Base-by-base conservation (phyloP, 2,888 invertebrate species). In the Orthosia gothica region DNA sequence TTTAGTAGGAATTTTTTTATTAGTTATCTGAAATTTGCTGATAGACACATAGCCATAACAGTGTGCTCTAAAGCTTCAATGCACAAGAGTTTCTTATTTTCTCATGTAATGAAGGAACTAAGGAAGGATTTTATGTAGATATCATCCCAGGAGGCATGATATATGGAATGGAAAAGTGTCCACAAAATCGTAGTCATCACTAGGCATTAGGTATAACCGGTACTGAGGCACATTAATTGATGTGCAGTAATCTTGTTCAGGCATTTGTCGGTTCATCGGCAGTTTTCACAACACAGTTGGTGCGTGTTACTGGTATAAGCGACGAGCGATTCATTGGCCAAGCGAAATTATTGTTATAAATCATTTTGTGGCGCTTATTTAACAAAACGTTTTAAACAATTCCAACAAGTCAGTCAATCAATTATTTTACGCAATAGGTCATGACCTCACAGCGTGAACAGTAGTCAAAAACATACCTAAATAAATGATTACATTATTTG, bases 261-360 rank as follows among this genome's bases (percentile, higher is more conserved):
- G 23, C 13, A 26, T 52, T 40, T 26, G 45, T 45, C 13, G 26
- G 13, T 12, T 45, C n/a, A 13, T 32, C 32, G 26, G 18, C 32
- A 64, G 54, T 54, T 45, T 58, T 20, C 52, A 49, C 49, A 26
- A 16, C 5, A 70, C 16, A 58, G 45, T 26, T 55, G 58, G 54
- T 32, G 67, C 32, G 70, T 67, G 70, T 50, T 55, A 32, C 13
- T 5, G 5, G 18, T 5, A 26, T n/a, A 67, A 20, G 55, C 47
- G 55, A 26, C 13, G 13, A 57, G 82, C 70, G 70, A 50, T 70
- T 72, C 47, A 18, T 13, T 49, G 20, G 40, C 23, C n/a, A 11
- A 0, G n/a, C 15, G 0, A 5, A n/a, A n/a, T 52, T n/a, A 11
- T 45, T 50, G 18, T 11, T 47, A 2, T 18, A n/a, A 32, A 15